Evolutionary conservation across 1,140 invertebrate species (phyloP), one percentile per base, ranked within the genome.

Genomic region (Lepidotrigona ventralis): DNA sequence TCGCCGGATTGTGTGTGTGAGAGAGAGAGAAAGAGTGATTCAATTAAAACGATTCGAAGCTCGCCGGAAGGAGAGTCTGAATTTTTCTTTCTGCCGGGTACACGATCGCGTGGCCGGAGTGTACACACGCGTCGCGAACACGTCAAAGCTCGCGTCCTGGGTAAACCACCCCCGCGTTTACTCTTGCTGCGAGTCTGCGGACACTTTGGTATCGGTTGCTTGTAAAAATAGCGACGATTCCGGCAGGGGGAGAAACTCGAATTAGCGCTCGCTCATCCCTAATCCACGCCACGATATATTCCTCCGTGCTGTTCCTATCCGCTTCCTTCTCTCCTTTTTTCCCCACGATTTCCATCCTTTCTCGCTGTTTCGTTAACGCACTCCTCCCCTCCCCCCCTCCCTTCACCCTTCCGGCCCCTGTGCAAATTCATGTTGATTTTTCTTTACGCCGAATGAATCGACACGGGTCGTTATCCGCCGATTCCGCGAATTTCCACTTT

Each of bases 201-300:
- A 54, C 66, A 69, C 81, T 77, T 75, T 58, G 71, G 73, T 72
- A 72, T 72, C 82, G 82, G 91, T 90, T 88, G 83, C 90, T 91
- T 90, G 90, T 90, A 90, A 92, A 92, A 92, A 92, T 92, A 90
- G 70, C 53, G 89, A 85, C 86, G 87, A 91, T 91, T 91, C 89
- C 6, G 6, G 33, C 2, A 3, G 33, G 66, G 84, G 85, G 85
- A 39, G 19, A n/a, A 64, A 60, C 82, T 73, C 84, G 88, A 91
- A 92, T 91, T 90, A 90, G 89, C 88, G 80, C 79, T 70, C 81
- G 74, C 64, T 60, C 73, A 75, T 73, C 78, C 85, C 85, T 90
- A 90, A 90, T 90, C 86, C 85, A 53, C 81, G 78, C 70, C 17
- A 81, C 85, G 83, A 86, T 86, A 86, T 84, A 26, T n/a, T 5